Conservation (phyloP, 2,113 vertebrate genomes). For the Anhinga rufa region DNA sequence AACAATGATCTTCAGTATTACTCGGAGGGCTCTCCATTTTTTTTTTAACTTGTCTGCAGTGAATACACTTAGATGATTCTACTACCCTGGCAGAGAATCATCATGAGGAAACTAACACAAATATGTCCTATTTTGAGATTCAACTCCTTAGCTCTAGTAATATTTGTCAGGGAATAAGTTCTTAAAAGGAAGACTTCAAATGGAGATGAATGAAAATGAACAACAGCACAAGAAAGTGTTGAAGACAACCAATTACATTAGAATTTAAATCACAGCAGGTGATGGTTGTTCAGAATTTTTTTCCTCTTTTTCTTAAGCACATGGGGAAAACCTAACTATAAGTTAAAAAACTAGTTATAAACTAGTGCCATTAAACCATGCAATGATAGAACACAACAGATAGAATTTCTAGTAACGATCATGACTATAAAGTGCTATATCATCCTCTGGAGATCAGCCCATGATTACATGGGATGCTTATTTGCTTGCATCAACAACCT, state of each 20-base stretch:
- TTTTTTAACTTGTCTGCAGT: background rate
- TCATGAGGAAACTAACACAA: background rate
- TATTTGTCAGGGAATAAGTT: too few species aligned
- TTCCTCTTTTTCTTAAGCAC: background rate
- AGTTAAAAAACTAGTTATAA: background rate
- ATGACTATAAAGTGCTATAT: background rate
- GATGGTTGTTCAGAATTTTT: background rate
- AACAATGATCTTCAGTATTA: background rate
- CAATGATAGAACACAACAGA: background rate
- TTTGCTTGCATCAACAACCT: too few species aligned
- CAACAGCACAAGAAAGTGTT: too few species aligned
- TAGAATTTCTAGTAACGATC: background rate
- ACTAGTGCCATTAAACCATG: background rate
- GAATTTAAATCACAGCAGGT: background rate
- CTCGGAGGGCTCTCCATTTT: accelerated
- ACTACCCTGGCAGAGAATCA: background rate
- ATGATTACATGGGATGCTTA: too few species aligned
- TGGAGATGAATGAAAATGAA: too few species aligned
- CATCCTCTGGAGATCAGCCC: background rate
- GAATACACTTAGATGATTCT: background rate
- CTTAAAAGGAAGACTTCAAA: too few species aligned
- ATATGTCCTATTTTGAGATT: background rate
- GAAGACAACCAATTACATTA: background rate
- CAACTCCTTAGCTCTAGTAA: too few species aligned
- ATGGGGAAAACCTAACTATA: background rate